Evolutionary conservation across 1,140 invertebrate species (phyloP), one percentile per base, ranked within the genome.

Genomic region (Microplitis mediator): DNA sequence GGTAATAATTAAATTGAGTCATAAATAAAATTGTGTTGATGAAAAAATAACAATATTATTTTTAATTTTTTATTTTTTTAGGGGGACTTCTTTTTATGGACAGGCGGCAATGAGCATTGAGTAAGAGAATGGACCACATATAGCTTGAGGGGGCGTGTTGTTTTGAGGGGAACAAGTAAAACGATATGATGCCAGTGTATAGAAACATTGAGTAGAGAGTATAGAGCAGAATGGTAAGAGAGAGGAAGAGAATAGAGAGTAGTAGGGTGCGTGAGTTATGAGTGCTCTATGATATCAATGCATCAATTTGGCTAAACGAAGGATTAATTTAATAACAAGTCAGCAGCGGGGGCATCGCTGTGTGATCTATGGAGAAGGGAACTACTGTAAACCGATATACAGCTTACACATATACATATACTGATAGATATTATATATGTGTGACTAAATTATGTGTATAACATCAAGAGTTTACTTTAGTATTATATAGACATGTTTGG

Each of bases 271-370:
- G 79, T 87, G 85, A 87, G 82, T 87, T 87, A 86, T 86, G 84
- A 83, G 80, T 85, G 84, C 84, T 86, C 81, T 86, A 84, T 86
- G 85, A 87, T 87, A 86, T 87, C 85, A 81, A 86, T 86, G 84
- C 85, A 87, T 87, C 85, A 87, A 86, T 87, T 87, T 86, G 85
- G 84, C 85, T 86, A 87, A 87, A 87, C 84, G 85, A 87, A 86
- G 85, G 84, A 87, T 86, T 86, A 86, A 87, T 86, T 87, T 86
- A 87, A 86, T 86, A 87, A 86, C 86, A 83, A 86, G 84, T 86
- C 84, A 85, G 82, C 83, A 76, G 82, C 83, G 76, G 79, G 82
- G 79, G 82, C 80, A 74, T 70, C 78, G 77, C 76, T 67, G 64
- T 35, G 83, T 85, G 84, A 86, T 84, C 80, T 84, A 86, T 85